Conservation (phyloP, 2,797 vertebrate species). For the Melopsittacus undulatus region DNA sequence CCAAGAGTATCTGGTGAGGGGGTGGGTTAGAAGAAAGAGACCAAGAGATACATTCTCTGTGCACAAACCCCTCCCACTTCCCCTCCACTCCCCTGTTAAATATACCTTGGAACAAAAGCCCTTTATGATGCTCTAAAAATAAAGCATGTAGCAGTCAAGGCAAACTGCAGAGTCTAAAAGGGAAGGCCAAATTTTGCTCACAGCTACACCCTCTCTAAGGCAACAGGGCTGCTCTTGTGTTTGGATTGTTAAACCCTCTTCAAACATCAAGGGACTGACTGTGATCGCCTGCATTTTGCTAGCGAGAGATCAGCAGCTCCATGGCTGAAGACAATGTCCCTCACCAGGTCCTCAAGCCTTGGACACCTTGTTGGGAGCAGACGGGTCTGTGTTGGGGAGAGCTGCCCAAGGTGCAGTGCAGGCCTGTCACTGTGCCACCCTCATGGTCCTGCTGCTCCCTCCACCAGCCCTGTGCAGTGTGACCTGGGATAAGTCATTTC, state of each 20-base stretch:
- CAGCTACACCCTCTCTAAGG: conserved; percentile 59
- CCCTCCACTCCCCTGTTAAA: conserved; percentile 73
- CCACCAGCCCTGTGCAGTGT: rapidly evolving
- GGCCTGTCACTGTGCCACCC: neutral
- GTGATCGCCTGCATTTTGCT: neutral
- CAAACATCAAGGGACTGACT: conserved; percentile 22
- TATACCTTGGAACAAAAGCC: conserved; percentile 72
- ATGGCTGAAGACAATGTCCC: neutral
- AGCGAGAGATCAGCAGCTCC: neutral
- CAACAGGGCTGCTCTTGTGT: conserved; percentile 31
- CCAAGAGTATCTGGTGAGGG: conserved; percentile 58
- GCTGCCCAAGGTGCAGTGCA: neutral
- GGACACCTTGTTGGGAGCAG: neutral
- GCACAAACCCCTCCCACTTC: conserved; percentile 59
- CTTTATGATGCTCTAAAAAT: conserved; percentile 72
- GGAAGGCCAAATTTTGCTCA: conserved; percentile 53
- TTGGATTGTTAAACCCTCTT: conserved; percentile 47
- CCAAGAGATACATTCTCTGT: conserved; percentile 53
- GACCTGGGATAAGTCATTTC: neutral
- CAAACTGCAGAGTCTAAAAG: conserved; percentile 31
- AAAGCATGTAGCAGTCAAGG: conserved; percentile 53
- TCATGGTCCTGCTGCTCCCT: neutral
- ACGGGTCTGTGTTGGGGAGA: neutral
- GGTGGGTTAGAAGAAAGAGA: conserved; percentile 53
- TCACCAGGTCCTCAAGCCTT: neutral